phyloP scores from a whole-genome alignment of 2,113 vertebrate genomes.

The Marmota flaviventris region DNA sequence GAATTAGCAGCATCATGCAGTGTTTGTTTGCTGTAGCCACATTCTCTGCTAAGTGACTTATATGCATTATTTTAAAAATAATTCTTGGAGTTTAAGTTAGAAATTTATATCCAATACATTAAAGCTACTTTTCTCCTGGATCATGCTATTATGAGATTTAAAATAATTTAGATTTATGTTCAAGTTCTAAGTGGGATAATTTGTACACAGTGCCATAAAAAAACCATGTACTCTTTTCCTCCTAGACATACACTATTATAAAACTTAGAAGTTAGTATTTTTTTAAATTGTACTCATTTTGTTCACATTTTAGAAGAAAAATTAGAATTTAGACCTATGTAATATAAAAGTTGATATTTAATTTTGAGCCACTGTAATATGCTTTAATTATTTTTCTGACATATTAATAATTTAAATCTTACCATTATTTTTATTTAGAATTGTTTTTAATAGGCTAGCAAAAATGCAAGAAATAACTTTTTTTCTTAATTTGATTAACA shows the following conservation, averaged over 20 bases:
- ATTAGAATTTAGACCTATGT: neutral
- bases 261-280: neutral
- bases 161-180: slow-evolving; percentile 9
- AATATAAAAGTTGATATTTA: neutral
- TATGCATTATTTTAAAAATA: neutral
- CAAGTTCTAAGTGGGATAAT: neutral
- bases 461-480: slow-evolving; percentile 81
- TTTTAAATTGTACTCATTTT: neutral
- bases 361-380: neutral
- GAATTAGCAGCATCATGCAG: neutral
- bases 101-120: neutral
- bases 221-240: neutral
- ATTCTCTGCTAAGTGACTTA: neutral
- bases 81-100: neutral
- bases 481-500: slow-evolving; percentile 88
- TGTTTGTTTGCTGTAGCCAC: neutral
- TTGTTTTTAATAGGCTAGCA: slow-evolving; percentile 65
- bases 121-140: neutral
- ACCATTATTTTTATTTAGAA: slow-evolving; percentile 29
- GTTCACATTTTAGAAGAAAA: neutral
- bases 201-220: neutral
- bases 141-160: neutral
- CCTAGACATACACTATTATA: neutral
- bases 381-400: neutral
- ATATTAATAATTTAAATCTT: slow-evolving; percentile 10